A percentile compares a stretch with the other conserved stretches of the same genome.
These are phyloP conservation scores for Masnerella sp. DNA, from an alignment of 2,888 invertebrate genomes.

Conservation along the genomic window DNA sequence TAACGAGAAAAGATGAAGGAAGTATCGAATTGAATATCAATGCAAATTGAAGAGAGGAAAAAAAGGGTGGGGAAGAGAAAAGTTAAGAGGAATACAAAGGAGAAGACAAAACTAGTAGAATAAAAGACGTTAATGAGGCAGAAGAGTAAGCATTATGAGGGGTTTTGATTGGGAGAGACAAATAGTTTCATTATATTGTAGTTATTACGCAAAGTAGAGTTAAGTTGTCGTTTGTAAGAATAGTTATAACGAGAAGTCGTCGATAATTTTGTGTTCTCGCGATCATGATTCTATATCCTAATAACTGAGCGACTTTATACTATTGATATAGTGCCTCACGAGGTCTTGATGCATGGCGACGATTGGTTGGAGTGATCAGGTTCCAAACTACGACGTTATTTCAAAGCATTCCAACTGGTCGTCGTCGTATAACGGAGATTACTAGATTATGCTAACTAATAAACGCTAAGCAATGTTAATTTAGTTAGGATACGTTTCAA, in stretches of 20 bases:
- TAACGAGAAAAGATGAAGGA: slow-evolving; percentile 17
- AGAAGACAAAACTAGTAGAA: slow-evolving; percentile 27
- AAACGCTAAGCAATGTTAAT: slow-evolving; percentile 53
- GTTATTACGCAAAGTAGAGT: slow-evolving; percentile 49
- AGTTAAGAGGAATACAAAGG: slow-evolving; percentile 5
- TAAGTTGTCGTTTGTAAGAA: slow-evolving; percentile 46
- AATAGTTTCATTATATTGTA: slow-evolving; percentile 55
- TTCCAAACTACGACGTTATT: neutral
- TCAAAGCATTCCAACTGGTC: slow-evolving; percentile 51
- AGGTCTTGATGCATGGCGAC: slow-evolving; percentile 75
- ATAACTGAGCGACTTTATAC: slow-evolving; percentile 67
- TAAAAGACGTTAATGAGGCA: slow-evolving; percentile 50
- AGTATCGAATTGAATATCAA: slow-evolving; percentile 21
- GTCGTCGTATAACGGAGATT: slow-evolving; percentile 74
- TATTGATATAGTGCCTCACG: slow-evolving; percentile 75
- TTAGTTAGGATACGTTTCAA: slow-evolving; percentile 48
- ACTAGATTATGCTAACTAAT: slow-evolving; percentile 69
- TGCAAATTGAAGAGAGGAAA: slow-evolving; percentile 2
- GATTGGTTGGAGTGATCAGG: slow-evolving; percentile 50
- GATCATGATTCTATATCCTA: slow-evolving; percentile 47
- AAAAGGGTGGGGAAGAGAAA: slow-evolving; percentile 2
- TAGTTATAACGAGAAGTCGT: slow-evolving; percentile 49
- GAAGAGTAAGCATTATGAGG: slow-evolving; percentile 38
- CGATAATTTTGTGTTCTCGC: slow-evolving; percentile 40
- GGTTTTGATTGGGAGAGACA: slow-evolving; percentile 42